Evolutionary conservation across 2,888 invertebrate genomes (phyloP).

Genomic region (Aelia acuminata): DNA sequence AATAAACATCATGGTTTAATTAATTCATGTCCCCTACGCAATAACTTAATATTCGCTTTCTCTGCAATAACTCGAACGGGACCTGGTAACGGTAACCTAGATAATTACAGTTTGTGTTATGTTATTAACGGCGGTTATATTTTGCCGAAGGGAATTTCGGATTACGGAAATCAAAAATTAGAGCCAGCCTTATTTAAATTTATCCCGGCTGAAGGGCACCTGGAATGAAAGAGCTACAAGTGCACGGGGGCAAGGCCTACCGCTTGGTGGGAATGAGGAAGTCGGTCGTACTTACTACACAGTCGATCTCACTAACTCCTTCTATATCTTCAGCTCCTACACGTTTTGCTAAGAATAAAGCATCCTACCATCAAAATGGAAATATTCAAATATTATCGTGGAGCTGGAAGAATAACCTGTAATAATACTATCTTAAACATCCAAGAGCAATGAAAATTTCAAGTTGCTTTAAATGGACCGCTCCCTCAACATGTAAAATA

Average conservation of each 20-base stretch:
- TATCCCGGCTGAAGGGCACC: not conserved
- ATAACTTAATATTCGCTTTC: not conserved
- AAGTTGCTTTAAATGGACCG: no score
- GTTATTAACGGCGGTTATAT: not conserved
- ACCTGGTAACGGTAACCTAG: not conserved
- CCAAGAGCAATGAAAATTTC: no score
- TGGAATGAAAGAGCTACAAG: not conserved
- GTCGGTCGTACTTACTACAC: not conserved
- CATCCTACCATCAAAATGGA: no score
- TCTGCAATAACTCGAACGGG: not conserved
- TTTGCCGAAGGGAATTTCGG: not conserved
- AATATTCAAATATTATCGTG: no score
- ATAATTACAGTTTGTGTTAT: not conserved
- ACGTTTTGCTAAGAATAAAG: no score
- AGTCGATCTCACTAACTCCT: no score
- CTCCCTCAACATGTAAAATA: no score
- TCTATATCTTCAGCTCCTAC: no score
- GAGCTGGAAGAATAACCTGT: no score
- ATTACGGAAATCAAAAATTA: conserved; percentile 22
- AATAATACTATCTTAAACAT: no score
- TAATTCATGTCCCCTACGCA: not conserved
- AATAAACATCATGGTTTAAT: not conserved
- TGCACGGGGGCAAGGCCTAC: conserved; percentile 26
- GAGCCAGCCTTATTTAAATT: not conserved
- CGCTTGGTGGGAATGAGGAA: not conserved